phyloP scores from a whole-genome alignment of 2,113 vertebrate species.

The Gnathonemus longibarbis region DNA sequence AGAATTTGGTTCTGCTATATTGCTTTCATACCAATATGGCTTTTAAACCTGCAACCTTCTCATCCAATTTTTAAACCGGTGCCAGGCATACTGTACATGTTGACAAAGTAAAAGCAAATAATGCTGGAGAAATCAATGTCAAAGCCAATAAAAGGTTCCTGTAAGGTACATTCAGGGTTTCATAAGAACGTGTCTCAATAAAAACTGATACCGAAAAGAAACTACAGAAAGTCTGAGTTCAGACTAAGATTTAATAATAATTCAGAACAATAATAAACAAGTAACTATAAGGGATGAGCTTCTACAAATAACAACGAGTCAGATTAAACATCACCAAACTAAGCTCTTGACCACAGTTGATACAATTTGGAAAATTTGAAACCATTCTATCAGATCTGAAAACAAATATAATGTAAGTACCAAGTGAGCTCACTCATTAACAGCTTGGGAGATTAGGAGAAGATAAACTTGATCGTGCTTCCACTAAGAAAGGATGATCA shows the following conservation, averaged over 20 bases:
- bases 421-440: background rate
- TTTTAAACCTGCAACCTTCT: constrained; percentile 6
- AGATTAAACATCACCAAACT: background rate
- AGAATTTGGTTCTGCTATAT: background rate
- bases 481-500: background rate
- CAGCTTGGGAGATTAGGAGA: background rate
- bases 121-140: background rate
- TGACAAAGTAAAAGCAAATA: background rate
- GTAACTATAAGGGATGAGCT: background rate
- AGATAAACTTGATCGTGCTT: background rate
- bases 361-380: background rate
- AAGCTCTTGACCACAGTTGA: background rate
- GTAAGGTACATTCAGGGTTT: background rate
- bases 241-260: background rate
- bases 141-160: background rate
- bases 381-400: background rate
- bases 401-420: background rate
- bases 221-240: background rate
- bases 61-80: background rate
- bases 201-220: background rate
- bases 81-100: background rate
- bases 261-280: background rate
- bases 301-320: background rate
- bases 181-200: background rate
- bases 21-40: background rate